These are phyloP conservation scores for Dastarcus helophoroides DNA, from an alignment of 2,888 invertebrate genomes.

Conservation along the genomic window DNA sequence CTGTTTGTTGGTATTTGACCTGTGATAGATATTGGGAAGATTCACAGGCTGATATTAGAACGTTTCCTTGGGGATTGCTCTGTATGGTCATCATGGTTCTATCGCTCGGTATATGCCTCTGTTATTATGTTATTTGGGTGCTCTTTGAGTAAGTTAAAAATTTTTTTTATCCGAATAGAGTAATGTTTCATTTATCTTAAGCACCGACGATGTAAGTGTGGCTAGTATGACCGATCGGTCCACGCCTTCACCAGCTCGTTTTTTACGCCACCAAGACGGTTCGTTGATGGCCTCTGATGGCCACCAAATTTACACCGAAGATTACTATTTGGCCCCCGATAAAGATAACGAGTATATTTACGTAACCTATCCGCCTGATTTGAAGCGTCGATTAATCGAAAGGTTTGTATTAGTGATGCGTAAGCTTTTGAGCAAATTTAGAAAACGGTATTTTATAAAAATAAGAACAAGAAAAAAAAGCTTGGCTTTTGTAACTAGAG, in stretches of 20 bases:
- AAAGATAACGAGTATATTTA: constrained; percentile 70
- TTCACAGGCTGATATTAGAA: constrained; percentile 56
- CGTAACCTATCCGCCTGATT: constrained; percentile 77
- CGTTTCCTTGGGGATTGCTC: constrained; percentile 70
- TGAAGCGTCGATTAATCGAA: constrained; percentile 71
- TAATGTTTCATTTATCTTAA: constrained; percentile 8
- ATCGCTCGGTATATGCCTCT: constrained; percentile 73
- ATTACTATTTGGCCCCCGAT: constrained; percentile 37
- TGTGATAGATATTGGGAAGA: constrained; percentile 91
- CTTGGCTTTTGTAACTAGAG: no score
- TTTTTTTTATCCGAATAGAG: not conserved
- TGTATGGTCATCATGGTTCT: constrained; percentile 71
- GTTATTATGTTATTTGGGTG: constrained; percentile 88
- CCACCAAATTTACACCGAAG: constrained; percentile 36
- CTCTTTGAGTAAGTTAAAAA: constrained; percentile 70
- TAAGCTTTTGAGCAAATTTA: constrained; percentile 15
- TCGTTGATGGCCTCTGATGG: constrained; percentile 25
- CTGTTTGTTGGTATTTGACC: constrained; percentile 84
- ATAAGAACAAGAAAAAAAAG: no score
- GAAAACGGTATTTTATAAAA: constrained; percentile 3
- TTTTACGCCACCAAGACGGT: constrained; percentile 36
- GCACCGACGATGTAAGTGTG: constrained; percentile 51
- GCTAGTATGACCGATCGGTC: constrained; percentile 56
- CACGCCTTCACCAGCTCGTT: constrained; percentile 53
- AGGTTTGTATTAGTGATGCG: constrained; percentile 52